These are phyloP conservation scores for Apogon talboti DNA, from an alignment of 2,797 vertebrate species.

Conservation along the genomic window DNA sequence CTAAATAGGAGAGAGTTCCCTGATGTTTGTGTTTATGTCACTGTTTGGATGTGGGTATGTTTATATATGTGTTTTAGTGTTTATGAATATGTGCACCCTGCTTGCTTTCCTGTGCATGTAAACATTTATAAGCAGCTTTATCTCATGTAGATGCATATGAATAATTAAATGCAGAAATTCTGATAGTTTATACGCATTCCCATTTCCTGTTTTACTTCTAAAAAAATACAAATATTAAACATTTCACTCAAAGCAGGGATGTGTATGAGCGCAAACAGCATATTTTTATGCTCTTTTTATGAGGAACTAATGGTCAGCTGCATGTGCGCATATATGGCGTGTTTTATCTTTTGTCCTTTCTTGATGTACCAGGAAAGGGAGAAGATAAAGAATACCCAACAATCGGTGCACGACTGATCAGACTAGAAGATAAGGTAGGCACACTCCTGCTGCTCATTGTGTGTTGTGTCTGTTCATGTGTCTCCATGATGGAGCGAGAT, in stretches of 20 bases:
- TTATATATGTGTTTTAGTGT: conserved; percentile 15
- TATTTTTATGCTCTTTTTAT: no score
- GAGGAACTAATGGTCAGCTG: no score
- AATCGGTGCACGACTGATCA: conserved; percentile 90
- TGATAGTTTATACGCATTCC: no score
- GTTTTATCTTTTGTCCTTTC: background rate
- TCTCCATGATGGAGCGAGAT: conserved; percentile 10
- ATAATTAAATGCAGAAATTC: no score
- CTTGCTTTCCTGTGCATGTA: background rate
- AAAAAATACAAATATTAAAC: no score
- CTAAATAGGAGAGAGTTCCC: conserved; percentile 45
- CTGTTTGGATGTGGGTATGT: conserved; percentile 16
- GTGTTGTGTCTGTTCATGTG: conserved; percentile 48
- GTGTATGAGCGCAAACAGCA: no score
- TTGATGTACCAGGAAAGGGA: conserved; percentile 85
- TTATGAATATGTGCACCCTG: conserved; percentile 1
- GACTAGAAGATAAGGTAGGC: conserved; percentile 91
- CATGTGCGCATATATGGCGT: background rate
- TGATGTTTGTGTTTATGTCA: conserved; percentile 24
- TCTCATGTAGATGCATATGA: background rate
- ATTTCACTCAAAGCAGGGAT: no score
- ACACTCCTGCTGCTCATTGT: conserved; percentile 25
- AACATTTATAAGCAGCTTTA: background rate
- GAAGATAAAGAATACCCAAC: conserved; percentile 91
- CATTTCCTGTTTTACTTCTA: no score